phyloP scores from a whole-genome alignment of 1,140 invertebrate species.

The Xylocopa sonorina region DNA sequence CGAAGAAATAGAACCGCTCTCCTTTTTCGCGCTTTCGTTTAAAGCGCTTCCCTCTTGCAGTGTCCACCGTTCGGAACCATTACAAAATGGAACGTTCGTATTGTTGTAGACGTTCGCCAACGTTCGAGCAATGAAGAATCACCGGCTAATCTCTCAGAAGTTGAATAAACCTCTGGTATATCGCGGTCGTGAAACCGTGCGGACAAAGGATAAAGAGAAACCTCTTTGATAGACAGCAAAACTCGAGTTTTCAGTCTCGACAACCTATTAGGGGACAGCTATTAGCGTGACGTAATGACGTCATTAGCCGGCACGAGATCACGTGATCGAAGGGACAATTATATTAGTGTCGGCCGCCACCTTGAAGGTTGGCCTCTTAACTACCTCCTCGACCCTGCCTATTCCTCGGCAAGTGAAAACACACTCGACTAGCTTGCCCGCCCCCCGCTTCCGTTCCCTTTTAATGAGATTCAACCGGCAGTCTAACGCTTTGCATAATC shows the following conservation, averaged over 20 bases:
- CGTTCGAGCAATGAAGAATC: no score
- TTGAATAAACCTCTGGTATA: no score
- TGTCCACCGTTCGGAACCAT: no score
- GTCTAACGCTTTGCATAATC: conserved; percentile 59
- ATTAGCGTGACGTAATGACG: conserved; percentile 75
- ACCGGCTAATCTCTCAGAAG: no score
- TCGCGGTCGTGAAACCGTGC: no score
- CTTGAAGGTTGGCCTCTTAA: conserved; percentile 63
- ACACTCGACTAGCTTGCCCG: conserved; percentile 13
- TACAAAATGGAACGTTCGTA: no score
- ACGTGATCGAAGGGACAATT: conserved; percentile 65
- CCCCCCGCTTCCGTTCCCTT: neutral
- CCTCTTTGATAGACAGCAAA: conserved; percentile 23
- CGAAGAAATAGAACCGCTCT: no score
- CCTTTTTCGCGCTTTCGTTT: neutral
- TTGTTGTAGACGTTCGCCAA: no score
- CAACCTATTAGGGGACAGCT: conserved; percentile 62
- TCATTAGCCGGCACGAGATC: conserved; percentile 71
- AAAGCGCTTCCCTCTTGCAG: no score
- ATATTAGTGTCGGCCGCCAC: conserved; percentile 66
- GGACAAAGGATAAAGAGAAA: no score
- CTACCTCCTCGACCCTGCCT: conserved; percentile 40
- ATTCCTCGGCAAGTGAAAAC: conserved; percentile 36
- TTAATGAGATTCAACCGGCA: conserved; percentile 55
- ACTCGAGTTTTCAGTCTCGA: conserved; percentile 49